Conservation (phyloP, 2,888 invertebrate species). For the Globia sparganii region DNA sequence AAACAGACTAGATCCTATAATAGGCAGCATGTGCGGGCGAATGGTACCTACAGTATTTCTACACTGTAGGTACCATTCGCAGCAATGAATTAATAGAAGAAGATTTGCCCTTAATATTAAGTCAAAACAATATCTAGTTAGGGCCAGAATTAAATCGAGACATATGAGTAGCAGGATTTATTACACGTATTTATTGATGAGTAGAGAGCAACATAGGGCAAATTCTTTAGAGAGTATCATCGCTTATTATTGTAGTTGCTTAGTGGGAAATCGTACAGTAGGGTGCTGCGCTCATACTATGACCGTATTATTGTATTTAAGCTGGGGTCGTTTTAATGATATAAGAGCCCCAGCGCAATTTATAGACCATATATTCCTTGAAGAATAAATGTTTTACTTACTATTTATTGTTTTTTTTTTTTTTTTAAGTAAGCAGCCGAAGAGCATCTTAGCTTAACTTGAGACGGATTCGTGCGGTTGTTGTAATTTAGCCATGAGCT, state of each 20-base stretch:
- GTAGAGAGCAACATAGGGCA: not conserved
- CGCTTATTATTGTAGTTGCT: not conserved
- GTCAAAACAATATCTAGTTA: conserved; percentile 15
- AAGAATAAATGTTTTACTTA: too few relatives aligned
- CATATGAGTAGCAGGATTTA: conserved; percentile 2
- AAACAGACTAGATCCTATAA: not conserved
- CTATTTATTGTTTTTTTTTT: too few relatives aligned
- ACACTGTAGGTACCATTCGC: too few relatives aligned
- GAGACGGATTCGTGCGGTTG: too few relatives aligned
- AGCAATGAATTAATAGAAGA: not conserved
- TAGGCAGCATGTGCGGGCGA: conserved; percentile 2
- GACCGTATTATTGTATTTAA: not conserved
- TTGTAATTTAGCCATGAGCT: too few relatives aligned
- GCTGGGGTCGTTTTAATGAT: not conserved
- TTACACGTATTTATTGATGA: conserved; percentile 24
- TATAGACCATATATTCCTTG: too few relatives aligned
- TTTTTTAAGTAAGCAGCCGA: too few relatives aligned
- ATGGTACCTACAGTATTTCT: conserved; percentile 1
- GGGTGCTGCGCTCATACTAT: not conserved
- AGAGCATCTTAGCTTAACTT: too few relatives aligned
- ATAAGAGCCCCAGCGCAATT: not conserved
- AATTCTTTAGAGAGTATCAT: conserved; percentile 1
- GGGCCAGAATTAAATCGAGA: not conserved
- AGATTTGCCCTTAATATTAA: conserved; percentile 15
- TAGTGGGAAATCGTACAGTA: conserved; percentile 7